Percentiles rank a stretch among this genome's conserved stretches.
phyloP scores from a whole-genome alignment of 2,888 invertebrate genomes.

The Sabellastarte sp. region DNA sequence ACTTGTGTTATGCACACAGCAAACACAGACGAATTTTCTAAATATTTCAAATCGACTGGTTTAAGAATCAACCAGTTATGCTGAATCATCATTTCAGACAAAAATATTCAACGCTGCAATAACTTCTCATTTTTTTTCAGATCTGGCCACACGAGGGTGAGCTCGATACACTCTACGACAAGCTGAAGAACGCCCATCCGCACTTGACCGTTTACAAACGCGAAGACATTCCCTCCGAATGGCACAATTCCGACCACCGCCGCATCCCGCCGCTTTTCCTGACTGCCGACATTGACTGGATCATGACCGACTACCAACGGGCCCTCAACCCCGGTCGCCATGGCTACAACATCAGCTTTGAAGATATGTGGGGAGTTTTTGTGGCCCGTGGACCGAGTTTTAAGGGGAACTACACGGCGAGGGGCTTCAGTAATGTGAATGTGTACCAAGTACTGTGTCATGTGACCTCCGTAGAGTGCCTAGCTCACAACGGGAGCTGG shows the following conservation, averaged over 20 bases:
- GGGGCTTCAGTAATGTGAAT: background rate
- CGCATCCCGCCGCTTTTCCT: conserved; percentile 39
- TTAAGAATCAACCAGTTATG: no score
- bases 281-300: conserved; percentile 38
- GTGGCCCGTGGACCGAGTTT: conserved; percentile 40
- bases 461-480: conserved; percentile 11
- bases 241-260: conserved; percentile 37
- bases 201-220: conserved; percentile 36
- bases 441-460: conserved; percentile 15
- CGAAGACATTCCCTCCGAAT: conserved; percentile 40
- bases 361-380: conserved; percentile 44
- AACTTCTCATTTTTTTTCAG: conserved; percentile 2
- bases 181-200: conserved; percentile 8
- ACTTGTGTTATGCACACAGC: no score
- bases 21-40: no score
- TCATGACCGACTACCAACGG: background rate
- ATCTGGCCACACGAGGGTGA: conserved; percentile 15
- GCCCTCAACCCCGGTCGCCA: conserved; percentile 21
- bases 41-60: no score
- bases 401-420: background rate
- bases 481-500: conserved; percentile 20
- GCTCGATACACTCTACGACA: conserved; percentile 3
- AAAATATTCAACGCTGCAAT: background rate
- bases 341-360: conserved; percentile 40
- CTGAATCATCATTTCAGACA: no score